Percentiles rank a stretch among this genome's conserved stretches.
phyloP scores from a whole-genome alignment of 1,140 invertebrate genomes.

The Psilanteris sp. region DNA sequence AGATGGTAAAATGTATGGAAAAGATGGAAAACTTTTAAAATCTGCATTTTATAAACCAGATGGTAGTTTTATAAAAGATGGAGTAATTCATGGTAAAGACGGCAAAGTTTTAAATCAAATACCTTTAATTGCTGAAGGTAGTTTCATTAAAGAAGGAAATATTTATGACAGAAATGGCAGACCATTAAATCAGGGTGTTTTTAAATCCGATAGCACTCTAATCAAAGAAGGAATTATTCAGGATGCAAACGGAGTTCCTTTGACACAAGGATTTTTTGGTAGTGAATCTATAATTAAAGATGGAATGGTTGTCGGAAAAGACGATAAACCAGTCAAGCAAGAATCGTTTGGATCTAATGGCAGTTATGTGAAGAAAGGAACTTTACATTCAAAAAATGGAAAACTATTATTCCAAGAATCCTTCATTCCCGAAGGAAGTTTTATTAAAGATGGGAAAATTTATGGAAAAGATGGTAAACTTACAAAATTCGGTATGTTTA shows the following conservation, averaged over 20 bases:
- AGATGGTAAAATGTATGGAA: slow-evolving; percentile 74
- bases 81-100: slow-evolving; percentile 71
- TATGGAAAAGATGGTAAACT: slow-evolving; percentile 72
- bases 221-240: slow-evolving; percentile 73
- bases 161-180: slow-evolving; percentile 68
- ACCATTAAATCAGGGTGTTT: slow-evolving; percentile 72
- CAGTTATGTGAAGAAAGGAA: slow-evolving; percentile 72
- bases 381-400: slow-evolving; percentile 71
- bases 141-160: slow-evolving; percentile 71
- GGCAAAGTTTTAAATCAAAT: slow-evolving; percentile 71
- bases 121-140: slow-evolving; percentile 72
- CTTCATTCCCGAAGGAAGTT: slow-evolving; percentile 71
- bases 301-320: slow-evolving; percentile 70
- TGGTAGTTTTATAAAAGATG: slow-evolving; percentile 75
- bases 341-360: slow-evolving; percentile 74
- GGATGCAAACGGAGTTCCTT: slow-evolving; percentile 58
- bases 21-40: slow-evolving; percentile 74
- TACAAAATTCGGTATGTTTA: slow-evolving; percentile 74
- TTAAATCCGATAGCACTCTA: slow-evolving; percentile 72
- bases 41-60: slow-evolving; percentile 74
- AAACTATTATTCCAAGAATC: slow-evolving; percentile 74
- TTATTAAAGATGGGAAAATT: slow-evolving; percentile 74
- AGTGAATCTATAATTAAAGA: slow-evolving; percentile 71
- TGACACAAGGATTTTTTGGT: slow-evolving; percentile 69
- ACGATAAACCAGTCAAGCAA: slow-evolving; percentile 74